These are phyloP conservation scores for Cheirogaleus major DNA, from an alignment of 2,797 vertebrate genomes.

Conservation along the genomic window DNA sequence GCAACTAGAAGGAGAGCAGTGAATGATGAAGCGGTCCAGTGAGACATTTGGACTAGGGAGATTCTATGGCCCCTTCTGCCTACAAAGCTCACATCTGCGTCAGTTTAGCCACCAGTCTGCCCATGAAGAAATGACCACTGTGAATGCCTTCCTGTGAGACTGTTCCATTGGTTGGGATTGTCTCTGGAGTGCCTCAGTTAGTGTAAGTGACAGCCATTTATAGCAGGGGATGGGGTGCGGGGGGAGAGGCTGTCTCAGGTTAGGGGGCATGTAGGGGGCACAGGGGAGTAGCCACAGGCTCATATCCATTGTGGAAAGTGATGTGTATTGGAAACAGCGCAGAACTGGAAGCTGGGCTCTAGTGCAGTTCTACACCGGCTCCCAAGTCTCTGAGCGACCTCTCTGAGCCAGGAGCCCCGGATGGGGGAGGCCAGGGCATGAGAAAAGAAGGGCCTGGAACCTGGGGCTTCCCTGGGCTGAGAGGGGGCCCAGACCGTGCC, in stretches of 20 bases:
- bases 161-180: rapidly evolving
- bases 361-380: rapidly evolving
- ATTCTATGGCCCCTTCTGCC: not conserved
- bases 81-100: not conserved
- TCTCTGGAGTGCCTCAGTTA: not conserved
- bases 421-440: not conserved
- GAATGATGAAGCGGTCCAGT: not conserved
- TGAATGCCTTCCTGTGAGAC: not conserved
- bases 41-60: not conserved
- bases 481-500: no score
- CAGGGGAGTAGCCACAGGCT: not conserved
- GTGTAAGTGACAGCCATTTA: not conserved
- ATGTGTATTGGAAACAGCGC: not conserved
- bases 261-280: rapidly evolving
- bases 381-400: rapidly evolving
- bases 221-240: not conserved
- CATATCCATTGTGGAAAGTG: rapidly evolving
- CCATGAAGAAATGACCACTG: no score
- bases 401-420: not conserved
- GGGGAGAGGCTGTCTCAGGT: not conserved
- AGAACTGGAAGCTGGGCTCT: not conserved
- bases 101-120: not conserved
- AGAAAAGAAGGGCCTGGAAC: not conserved
- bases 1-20: not conserved
- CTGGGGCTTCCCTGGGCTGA: not conserved